Base-by-base conservation (phyloP, 2,113 vertebrate species). In the Gavialis gangeticus region DNA sequence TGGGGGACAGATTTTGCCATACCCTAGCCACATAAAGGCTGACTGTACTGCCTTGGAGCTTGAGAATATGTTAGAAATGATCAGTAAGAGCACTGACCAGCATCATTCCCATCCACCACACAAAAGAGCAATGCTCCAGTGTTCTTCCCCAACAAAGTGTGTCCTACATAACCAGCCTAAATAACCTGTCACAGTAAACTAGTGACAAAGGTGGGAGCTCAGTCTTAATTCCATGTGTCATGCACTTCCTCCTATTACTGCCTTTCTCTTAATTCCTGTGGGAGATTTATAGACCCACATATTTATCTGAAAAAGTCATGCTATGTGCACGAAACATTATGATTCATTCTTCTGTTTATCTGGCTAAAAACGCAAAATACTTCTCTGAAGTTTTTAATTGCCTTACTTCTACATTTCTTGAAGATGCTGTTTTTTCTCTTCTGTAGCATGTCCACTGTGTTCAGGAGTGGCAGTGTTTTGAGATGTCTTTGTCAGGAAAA, bases 191-290 rank as follows among this genome's bases (percentile, higher is more conserved):
- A 85, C 14, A 91, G 79, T 78, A 91, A 81, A 92, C 63, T 82
- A 69, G 63, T 94, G 84, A 91, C 0, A 1, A 91, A 89, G 67
- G 60, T 67, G 6, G 9, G 22, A 83, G 21, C 85, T 88, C 67
- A 87, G 90, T 94, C 94, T 86, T 96, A 94, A 84, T 91, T 73
- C 13, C 88, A 67, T 66, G 79, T 76, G 94, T 92, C 95, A 46
- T 86, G 56, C 75, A 81, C 30, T 71, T 82, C 75, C 34, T 87
- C 79, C 84, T 94, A 12, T 46, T 73, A 46, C 9, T 90, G 78
- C 73, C 76, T 92, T 92, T 93, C 88, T 83, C 91, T 94, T 95
- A 87, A 67, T 94, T 87, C 80, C 79, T 3, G 81, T 64, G 75
- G 82, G 56, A 83, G 95, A 92, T 76, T 66, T 91, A 95, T 95